These are phyloP conservation scores for Tetragonula clypearis DNA, from an alignment of 1,140 invertebrate genomes.

Conservation along the genomic window DNA sequence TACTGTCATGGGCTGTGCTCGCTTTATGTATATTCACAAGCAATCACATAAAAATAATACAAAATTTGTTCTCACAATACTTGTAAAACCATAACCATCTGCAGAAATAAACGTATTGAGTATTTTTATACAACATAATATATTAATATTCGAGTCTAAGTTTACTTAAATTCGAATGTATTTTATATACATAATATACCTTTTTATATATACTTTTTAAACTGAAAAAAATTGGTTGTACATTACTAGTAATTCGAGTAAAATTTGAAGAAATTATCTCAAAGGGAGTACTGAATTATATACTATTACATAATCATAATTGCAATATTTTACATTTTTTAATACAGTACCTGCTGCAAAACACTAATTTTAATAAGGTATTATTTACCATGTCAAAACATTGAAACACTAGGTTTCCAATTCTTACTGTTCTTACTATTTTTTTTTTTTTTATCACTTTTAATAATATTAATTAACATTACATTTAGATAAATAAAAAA, in stretches of 20 bases:
- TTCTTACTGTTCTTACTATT: conserved; percentile 11
- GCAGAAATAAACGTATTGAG: conserved; percentile 29
- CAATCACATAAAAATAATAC: conserved; percentile 34
- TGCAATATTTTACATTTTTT: background rate
- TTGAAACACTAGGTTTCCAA: conserved; percentile 27
- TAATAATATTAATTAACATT: conserved; percentile 49
- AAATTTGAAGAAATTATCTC: background rate
- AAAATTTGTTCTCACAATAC: conserved; percentile 44
- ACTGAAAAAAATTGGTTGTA: background rate
- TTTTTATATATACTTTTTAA: conserved; percentile 20
- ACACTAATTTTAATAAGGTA: background rate
- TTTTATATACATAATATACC: conserved; percentile 23
- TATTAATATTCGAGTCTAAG: conserved; percentile 29
- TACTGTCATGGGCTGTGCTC: conserved; percentile 36
- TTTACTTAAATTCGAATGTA: background rate
- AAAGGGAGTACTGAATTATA: conserved; percentile 3
- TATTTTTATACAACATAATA: conserved; percentile 34
- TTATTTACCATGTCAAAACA: conserved; percentile 34
- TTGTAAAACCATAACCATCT: conserved; percentile 42
- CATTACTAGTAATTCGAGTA: background rate
- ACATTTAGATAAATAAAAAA: conserved; percentile 38
- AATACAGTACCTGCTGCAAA: conserved; percentile 18
- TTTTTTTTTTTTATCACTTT: conserved; percentile 11
- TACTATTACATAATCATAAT: conserved; percentile 14
- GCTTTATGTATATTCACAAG: conserved; percentile 21